Base-by-base conservation (phyloP, 2,113 vertebrate species). In the Trichomycterus rosablanca region DNA sequence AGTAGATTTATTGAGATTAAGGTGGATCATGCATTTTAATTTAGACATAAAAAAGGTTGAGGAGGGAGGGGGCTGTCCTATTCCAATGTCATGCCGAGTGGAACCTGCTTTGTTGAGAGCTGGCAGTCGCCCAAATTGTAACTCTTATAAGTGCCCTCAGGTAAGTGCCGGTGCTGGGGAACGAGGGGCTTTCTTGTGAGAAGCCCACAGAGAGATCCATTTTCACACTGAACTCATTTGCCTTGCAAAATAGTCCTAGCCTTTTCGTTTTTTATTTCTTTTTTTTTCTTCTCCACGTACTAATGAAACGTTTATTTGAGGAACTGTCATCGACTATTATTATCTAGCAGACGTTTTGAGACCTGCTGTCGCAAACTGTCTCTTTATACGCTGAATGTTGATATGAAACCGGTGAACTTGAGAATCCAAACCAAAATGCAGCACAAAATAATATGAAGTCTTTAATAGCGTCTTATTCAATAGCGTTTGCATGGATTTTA, bases 41-140 rank as follows among this genome's bases (percentile, higher is more conserved):
- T 32, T 22, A 26, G n/a, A 28, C 15, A 10, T 51, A 50, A 26
- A 42, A 32, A 5, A 59, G 11, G 67, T 3, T 23, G 9, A 14
- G 34, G 10, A 40, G 78, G 78, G 74, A 78, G 78, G 78, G 70
- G 61, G 4, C 6, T 10, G 9, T 60, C 51, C 24, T 30, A 59
- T 79, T 73, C 75, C 78, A 82, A 83, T 82, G 82, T 86, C 76
- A 84, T 81, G 80, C 76, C 76, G 80, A 80, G 81, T 82, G 74
- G 72, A 80, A 76, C 43, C 70, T 24, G 57, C 70, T 75, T 76
- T 62, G 71, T 74, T 63, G 63, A 71, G 63, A 51, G 58, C 66
- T 84, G 82, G 82, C 80, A 30, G 23, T 1, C 1, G 18, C 75
- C 77, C 84, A 83, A 52, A 52, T 37, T 7, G 15, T 66, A 69